Evolutionary conservation across 1,140 invertebrate species (phyloP).

Genomic region (Parasteatoda tepidariorum): DNA sequence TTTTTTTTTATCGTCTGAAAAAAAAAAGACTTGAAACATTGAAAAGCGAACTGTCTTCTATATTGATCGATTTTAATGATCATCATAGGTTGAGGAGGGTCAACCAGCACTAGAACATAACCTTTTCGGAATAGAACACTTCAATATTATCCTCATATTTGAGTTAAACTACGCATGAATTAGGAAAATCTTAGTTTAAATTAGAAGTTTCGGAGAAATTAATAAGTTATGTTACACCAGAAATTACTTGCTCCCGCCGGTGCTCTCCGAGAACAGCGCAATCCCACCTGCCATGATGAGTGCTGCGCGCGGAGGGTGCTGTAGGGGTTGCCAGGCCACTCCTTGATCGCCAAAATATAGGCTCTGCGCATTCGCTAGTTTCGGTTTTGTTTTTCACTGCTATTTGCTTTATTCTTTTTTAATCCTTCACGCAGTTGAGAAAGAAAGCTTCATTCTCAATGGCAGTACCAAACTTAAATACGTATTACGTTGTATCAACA

Average conservation of each 20-base stretch:
- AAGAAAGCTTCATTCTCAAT: too few relatives aligned
- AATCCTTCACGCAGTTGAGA: too few relatives aligned
- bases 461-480: too few relatives aligned
- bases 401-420: too few relatives aligned
- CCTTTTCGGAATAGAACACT: neutral
- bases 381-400: too few relatives aligned
- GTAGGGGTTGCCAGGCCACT: neutral
- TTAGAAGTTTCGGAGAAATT: neutral
- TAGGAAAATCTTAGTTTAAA: neutral
- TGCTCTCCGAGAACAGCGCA: neutral
- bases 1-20: neutral
- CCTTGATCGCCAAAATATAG: neutral
- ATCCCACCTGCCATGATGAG: slow-evolving; percentile 49
- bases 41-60: slow-evolving; percentile 49
- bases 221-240: neutral
- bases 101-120: slow-evolving; percentile 12
- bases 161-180: neutral
- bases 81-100: slow-evolving; percentile 24
- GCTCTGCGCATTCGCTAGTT: neutral
- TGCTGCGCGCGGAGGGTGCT: slow-evolving; percentile 10
- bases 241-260: neutral
- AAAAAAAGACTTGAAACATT: neutral
- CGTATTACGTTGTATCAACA: too few relatives aligned
- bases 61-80: slow-evolving; percentile 61
- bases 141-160: neutral